Conservation (phyloP, 2,888 invertebrate species). For the Pyrrhia umbra region DNA sequence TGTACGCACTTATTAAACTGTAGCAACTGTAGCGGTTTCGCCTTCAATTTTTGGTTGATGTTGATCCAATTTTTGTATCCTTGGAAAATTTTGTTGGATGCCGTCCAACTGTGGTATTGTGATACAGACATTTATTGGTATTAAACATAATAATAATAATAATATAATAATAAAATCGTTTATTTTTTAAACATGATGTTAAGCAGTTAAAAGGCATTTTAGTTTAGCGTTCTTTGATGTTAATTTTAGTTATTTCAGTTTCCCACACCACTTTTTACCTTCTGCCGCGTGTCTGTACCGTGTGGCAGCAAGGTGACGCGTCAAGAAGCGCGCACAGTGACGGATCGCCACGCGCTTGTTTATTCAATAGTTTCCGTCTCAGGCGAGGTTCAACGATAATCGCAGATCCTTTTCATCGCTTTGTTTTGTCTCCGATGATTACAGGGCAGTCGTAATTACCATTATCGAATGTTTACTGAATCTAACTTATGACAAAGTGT, state of each 20-base stretch:
- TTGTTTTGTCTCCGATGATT: conserved; percentile 61
- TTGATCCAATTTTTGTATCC: conserved; percentile 35
- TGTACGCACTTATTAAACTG: conserved; percentile 61
- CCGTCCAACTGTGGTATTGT: conserved; percentile 40
- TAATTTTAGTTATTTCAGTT: background rate
- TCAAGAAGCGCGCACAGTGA: conserved; percentile 60
- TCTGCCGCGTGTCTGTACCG: conserved; percentile 34
- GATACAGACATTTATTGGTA: conserved; percentile 23
- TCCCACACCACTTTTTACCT: conserved; percentile 11
- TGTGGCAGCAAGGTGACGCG: conserved; percentile 36
- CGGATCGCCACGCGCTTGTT: conserved; percentile 67
- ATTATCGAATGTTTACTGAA: conserved; percentile 42
- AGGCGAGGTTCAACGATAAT: conserved; percentile 56
- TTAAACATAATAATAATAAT: too few relatives aligned
- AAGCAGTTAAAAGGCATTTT: conserved; percentile 19
- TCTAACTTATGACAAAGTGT: conserved; percentile 21
- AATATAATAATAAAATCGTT: too few relatives aligned
- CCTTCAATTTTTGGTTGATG: conserved; percentile 44
- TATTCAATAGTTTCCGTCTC: conserved; percentile 70
- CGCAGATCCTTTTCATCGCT: conserved; percentile 60
- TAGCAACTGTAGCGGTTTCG: conserved; percentile 44
- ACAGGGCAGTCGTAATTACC: conserved; percentile 48
- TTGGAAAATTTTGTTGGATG: conserved; percentile 41
- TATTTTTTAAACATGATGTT: conserved; percentile 22
- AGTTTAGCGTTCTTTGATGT: background rate